These are phyloP conservation scores for Macrosoma leucophasiata DNA, from an alignment of 2,888 invertebrate species.

Conservation along the genomic window DNA sequence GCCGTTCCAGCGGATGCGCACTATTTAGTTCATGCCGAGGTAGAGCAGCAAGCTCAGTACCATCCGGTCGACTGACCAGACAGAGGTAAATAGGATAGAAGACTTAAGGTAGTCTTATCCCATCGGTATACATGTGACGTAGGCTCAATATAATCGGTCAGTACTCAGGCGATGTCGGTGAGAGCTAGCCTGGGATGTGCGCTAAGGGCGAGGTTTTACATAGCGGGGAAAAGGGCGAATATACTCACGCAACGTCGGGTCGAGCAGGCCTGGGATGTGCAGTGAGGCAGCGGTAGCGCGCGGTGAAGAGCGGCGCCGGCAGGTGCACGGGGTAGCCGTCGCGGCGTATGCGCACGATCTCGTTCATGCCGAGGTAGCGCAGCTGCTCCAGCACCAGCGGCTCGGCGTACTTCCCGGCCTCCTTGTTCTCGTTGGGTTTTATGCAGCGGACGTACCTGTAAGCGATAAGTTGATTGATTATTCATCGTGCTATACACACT, in stretches of 20 bases:
- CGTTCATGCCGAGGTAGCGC: constrained; percentile 93
- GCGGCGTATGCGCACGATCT: constrained; percentile 92
- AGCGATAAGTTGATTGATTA: background rate
- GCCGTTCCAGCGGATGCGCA: constrained; percentile 91
- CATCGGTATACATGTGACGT: too few relatives aligned
- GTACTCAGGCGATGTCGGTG: background rate
- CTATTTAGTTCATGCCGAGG: constrained; percentile 95
- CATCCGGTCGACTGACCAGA: constrained; percentile 81
- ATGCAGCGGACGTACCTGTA: constrained; percentile 91
- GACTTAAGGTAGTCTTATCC: too few relatives aligned
- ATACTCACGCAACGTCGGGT: constrained; percentile 53
- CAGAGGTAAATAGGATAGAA: too few relatives aligned
- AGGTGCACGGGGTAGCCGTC: constrained; percentile 94
- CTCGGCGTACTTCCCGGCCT: constrained; percentile 85
- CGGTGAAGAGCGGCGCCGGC: constrained; percentile 83
- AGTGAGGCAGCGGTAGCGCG: constrained; percentile 85
- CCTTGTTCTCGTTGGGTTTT: constrained; percentile 91
- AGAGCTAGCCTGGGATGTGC: background rate
- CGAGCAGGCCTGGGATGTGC: constrained; percentile 55
- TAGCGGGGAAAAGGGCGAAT: background rate
- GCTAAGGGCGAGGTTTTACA: background rate
- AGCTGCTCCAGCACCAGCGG: constrained; percentile 90
- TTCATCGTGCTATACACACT: too few relatives aligned
- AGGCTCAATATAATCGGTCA: too few relatives aligned
- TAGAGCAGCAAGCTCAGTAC: constrained; percentile 92